Conservation (phyloP, 2,113 vertebrate species). For the Ovibos moschatus region DNA sequence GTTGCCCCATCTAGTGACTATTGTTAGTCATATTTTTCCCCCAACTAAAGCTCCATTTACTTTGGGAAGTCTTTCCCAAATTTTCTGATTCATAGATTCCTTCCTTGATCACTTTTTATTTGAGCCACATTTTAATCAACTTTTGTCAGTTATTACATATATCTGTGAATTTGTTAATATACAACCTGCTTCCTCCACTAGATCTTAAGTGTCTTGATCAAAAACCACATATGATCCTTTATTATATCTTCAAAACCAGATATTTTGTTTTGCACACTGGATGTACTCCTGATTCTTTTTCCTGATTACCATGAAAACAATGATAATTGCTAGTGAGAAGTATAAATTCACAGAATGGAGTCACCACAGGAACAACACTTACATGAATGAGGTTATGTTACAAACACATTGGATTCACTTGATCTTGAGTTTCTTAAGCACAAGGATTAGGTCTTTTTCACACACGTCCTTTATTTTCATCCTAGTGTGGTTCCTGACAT, state of each 20-base stretch:
- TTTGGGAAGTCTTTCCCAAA: background rate
- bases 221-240: background rate
- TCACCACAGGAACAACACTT: background rate
- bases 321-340: background rate
- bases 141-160: background rate
- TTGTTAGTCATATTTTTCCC: fast-evolving
- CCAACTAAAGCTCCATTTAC: background rate
- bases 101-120: background rate
- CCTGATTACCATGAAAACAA: background rate
- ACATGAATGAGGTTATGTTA: too few species aligned
- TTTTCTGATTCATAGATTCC: background rate
- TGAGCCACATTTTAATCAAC: background rate
- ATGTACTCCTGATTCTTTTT: background rate
- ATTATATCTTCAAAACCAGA: background rate
- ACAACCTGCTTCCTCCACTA: background rate
- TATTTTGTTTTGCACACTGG: background rate
- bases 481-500: background rate
- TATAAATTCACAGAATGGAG: background rate
- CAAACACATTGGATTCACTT: background rate
- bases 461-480: background rate
- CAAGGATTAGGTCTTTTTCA: background rate
- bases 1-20: background rate
- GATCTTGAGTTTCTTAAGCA: background rate
- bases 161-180: background rate
- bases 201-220: background rate